Base-by-base conservation (phyloP, 2,113 vertebrate genomes). In the Aplodontia rufa region DNA sequence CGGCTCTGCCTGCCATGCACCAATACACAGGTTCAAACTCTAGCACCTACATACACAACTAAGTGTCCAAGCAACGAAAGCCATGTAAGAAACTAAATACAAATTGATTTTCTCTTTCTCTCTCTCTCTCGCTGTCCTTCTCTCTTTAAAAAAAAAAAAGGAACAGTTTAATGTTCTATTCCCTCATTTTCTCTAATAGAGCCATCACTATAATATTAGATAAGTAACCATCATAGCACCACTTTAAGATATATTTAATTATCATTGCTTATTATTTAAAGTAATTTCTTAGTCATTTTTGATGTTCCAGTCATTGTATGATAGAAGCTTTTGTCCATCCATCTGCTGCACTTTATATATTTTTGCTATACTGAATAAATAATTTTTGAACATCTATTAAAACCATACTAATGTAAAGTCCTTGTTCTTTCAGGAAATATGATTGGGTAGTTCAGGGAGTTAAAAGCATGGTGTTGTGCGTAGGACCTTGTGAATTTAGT, bases 191-290 rank as follows among this genome's bases (percentile, higher is more conserved):
- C 53, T 58, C 35, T 37, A 92, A 20, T 37, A 95, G 87, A 69
- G 45, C 19, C 42, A 58, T 93, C 22, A 74, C 19, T 69, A 64
- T 49, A 95, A 40, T 84, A 35, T 74, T 96, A 95, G 90, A 19
- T 35, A 62, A 84, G 4, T 66, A 97, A 68, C 89, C 68, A 55
- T 74, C 42, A 58, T 87, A 26, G 9, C 47, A 47, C 20, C 13
- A 37, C 55, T 90, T 84, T 28, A 85, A 76, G 51, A 79, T 60
- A 37, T 45, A 80, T 87, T 66, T 87, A 75, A 10, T 90, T 55
- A 45, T 64, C 76, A 16, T 66, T 74, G 49, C 80, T 93, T 92
- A 64, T 89, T 83, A 76, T 94, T 97, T 87, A 66, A 91, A 74
- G n/a, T 37, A 28, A 53, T 79, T 69, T 22, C 37, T 89, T 75